Base-by-base conservation (phyloP, 2,113 vertebrate genomes). In the Blennius ocellaris region DNA sequence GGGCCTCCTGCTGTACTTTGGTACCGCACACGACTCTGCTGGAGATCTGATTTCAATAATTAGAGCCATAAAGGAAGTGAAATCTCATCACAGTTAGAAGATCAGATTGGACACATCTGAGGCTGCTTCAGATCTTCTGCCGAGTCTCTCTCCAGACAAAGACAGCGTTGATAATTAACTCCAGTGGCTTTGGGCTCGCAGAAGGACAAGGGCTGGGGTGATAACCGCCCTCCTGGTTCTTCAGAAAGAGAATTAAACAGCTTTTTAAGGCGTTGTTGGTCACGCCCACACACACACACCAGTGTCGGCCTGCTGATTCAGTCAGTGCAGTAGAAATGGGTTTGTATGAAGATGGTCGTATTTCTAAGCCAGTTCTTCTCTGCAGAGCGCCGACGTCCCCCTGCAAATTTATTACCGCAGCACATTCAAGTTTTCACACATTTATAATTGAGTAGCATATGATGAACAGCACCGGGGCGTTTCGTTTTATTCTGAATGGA, bases 381-480 rank as follows among this genome's bases (percentile, higher is more conserved):
- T 70, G 67, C 67, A 69, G 54, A 40, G 60, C 66, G 67, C 78
- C 82, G 76, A 74, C 68, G 62, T 47, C 62, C 70, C 50, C 62
- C 65, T 62, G 66, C 76, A 90, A 92, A 92, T 86, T 76, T 92
- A 92, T 92, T 77, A 84, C 87, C 80, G 92, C 73, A 78, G 92
- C 73, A 78, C 63, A 61, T 86, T 81, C 86, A 89, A 87, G 60
- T 91, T 92, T 88, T 86, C 85, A 74, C 86, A 82, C 89, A 92
- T 92, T 87, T 87, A 92, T 92, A 92, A 93, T 90, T 92, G 87
- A 92, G 87, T 49, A 90, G 87, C 74, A 54, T 75, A 86, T 91
- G 92, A 92, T 88, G 87, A 93, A 93, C 89, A 88, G 90, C 81
- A 78, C 68, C 16, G 61, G 76, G 82, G 55, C 86, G 86, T 89